Evolutionary conservation across 2,888 invertebrate species (phyloP).

Genomic region (Halictus ligatus): DNA sequence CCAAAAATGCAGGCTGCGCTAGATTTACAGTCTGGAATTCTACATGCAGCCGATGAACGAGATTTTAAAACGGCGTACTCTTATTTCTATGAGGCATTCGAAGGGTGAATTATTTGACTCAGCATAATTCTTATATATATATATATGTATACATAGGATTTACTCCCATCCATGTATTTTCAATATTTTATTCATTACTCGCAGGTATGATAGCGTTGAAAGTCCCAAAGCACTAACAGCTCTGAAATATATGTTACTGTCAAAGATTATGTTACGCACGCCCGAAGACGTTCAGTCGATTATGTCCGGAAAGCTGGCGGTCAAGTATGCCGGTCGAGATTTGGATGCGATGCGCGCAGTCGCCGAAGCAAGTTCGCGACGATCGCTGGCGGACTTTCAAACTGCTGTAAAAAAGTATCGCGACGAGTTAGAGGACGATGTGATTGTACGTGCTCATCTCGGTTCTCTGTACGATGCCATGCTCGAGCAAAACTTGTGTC

Average conservation of each 20-base stretch:
- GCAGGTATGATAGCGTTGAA: conserved; percentile 92
- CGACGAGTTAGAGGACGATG: conserved; percentile 96
- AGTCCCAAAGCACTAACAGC: conserved; percentile 96
- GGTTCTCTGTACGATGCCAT: conserved; percentile 98
- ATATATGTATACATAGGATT: background rate
- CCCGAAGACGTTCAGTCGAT: conserved; percentile 98
- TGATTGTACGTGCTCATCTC: conserved; percentile 98
- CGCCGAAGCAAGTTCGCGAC: conserved; percentile 97
- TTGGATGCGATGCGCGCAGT: conserved; percentile 99
- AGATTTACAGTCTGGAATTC: conserved; percentile 98
- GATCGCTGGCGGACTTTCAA: conserved; percentile 98
- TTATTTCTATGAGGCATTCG: conserved; percentile 99
- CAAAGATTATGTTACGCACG: conserved; percentile 98
- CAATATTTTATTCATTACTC: background rate
- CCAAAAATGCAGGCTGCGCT: conserved; percentile 99
- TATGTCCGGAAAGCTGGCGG: conserved; percentile 97
- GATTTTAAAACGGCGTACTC: conserved; percentile 99
- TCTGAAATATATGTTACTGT: conserved; percentile 99
- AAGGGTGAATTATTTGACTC: conserved; percentile 89
- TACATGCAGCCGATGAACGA: conserved; percentile 99
- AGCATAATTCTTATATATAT: background rate
- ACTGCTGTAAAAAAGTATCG: conserved; percentile 94
- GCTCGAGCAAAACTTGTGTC: conserved; percentile 99
- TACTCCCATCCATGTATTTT: background rate
- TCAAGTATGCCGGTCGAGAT: conserved; percentile 98